Percentiles rank a stretch among this genome's conserved stretches.
Conservation (phyloP, 2,113 vertebrate species). For the Xenus cinereus region DNA sequence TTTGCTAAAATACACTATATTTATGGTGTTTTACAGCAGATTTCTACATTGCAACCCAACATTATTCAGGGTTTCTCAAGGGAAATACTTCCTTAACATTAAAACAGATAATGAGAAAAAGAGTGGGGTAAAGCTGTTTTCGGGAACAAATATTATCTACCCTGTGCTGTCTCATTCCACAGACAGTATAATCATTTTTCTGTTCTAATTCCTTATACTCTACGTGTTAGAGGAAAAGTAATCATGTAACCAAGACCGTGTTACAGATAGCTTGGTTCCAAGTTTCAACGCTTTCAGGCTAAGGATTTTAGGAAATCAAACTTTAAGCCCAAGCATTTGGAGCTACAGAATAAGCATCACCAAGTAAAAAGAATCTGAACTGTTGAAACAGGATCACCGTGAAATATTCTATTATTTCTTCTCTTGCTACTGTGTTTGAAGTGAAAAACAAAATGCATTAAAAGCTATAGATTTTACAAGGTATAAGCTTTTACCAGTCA, state of each 20-base stretch:
- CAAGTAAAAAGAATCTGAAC: not conserved
- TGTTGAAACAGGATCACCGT: not conserved
- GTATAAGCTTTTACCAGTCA: not conserved
- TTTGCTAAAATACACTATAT: not conserved
- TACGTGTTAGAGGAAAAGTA: not conserved
- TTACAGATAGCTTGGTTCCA: not conserved
- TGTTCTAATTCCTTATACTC: not conserved
- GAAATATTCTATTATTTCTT: not conserved
- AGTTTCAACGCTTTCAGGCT: not conserved
- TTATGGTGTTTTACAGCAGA: not conserved
- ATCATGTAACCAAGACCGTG: not conserved
- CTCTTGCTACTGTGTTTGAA: not conserved
- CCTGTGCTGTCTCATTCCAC: not conserved
- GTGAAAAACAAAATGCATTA: constrained; percentile 3
- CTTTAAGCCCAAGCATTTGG: not conserved
- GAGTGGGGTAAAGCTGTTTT: not conserved
- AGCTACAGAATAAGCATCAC: not conserved
- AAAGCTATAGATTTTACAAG: constrained; percentile 17
- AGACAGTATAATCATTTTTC: not conserved
- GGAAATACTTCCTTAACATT: not conserved
- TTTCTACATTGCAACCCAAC: not conserved
- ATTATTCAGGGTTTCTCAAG: not conserved
- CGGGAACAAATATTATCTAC: not conserved
- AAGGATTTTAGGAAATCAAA: not conserved
- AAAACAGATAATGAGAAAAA: not conserved